Evolutionary conservation across 2,797 vertebrate genomes (phyloP).

Genomic region (Muraenolepis orangiensis): DNA sequence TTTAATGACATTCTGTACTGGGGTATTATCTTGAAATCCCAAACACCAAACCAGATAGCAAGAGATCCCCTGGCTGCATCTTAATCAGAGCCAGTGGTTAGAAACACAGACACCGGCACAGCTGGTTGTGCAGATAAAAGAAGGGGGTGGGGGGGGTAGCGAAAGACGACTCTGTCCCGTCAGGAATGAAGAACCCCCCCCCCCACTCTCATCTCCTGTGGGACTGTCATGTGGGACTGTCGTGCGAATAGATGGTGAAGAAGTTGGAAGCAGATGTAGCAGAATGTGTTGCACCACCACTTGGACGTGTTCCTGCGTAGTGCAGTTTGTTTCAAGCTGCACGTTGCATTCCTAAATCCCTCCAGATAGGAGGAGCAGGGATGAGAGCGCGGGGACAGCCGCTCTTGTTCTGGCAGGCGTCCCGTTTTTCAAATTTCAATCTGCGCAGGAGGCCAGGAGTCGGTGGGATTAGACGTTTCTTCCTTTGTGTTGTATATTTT

Average conservation of each 20-base stretch:
- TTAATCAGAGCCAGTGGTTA: conserved; percentile 1
- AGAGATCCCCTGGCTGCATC: not conserved
- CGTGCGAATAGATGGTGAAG: not conserved
- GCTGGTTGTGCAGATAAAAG: not conserved
- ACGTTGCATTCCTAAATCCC: not conserved
- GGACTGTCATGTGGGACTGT: not conserved
- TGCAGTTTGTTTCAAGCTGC: not conserved
- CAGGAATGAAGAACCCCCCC: not conserved
- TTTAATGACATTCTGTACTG: not conserved
- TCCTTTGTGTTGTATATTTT: not conserved
- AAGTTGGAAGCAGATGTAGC: not conserved
- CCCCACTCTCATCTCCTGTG: not conserved
- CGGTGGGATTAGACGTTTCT: not conserved
- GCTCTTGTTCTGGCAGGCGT: not conserved
- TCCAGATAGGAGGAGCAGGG: not conserved
- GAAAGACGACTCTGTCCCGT: not conserved
- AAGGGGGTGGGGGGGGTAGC: not conserved
- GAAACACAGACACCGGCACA: not conserved
- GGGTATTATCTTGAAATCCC: not conserved
- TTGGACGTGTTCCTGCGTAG: not conserved
- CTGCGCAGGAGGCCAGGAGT: not conserved
- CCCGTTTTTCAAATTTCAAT: not conserved
- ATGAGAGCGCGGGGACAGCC: not conserved
- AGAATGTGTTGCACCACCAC: not conserved
- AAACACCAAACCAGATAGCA: not conserved